These are phyloP conservation scores for Drosophila paranaensis DNA, from an alignment of 2,888 invertebrate species.

Conservation along the genomic window DNA sequence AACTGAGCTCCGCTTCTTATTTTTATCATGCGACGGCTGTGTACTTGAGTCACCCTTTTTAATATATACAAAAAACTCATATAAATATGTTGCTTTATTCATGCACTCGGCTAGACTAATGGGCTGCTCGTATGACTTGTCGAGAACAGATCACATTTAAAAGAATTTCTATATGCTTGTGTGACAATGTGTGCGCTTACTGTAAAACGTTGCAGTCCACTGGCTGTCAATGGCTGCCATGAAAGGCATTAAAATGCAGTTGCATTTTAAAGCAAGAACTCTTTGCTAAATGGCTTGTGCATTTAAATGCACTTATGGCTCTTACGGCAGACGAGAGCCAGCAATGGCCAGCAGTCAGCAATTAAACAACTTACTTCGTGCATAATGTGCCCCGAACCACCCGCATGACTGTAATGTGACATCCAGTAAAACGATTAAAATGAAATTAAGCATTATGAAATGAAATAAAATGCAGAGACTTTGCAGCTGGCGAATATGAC, in stretches of 20 bases:
- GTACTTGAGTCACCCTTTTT: not conserved
- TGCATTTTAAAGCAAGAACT: slow-evolving; percentile 52
- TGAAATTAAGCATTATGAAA: not conserved
- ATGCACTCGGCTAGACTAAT: not conserved
- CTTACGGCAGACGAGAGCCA: slow-evolving; percentile 10
- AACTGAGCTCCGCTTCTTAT: not conserved
- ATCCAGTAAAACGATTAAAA: not conserved
- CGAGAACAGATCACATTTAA: slow-evolving; percentile 3
- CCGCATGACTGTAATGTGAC: not conserved
- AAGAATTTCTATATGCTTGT: not conserved
- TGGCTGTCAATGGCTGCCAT: slow-evolving; percentile 40
- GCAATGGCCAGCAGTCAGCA: slow-evolving; percentile 24
- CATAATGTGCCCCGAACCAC: not conserved
- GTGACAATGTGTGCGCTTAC: slow-evolving; percentile 31
- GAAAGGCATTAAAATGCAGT: slow-evolving; percentile 42
- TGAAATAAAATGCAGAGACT: not conserved
- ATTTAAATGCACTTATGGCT: slow-evolving; percentile 65
- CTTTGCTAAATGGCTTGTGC: slow-evolving; percentile 54
- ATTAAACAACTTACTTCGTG: slow-evolving; percentile 31
- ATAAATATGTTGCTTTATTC: not conserved
- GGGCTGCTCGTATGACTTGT: slow-evolving; percentile 6
- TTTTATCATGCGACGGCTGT: slow-evolving; percentile 1
- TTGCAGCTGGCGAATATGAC: not conserved
- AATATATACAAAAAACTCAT: not conserved
- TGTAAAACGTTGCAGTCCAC: slow-evolving; percentile 40